phyloP scores from a whole-genome alignment of 2,113 vertebrate species.

The Pithys albifrons region DNA sequence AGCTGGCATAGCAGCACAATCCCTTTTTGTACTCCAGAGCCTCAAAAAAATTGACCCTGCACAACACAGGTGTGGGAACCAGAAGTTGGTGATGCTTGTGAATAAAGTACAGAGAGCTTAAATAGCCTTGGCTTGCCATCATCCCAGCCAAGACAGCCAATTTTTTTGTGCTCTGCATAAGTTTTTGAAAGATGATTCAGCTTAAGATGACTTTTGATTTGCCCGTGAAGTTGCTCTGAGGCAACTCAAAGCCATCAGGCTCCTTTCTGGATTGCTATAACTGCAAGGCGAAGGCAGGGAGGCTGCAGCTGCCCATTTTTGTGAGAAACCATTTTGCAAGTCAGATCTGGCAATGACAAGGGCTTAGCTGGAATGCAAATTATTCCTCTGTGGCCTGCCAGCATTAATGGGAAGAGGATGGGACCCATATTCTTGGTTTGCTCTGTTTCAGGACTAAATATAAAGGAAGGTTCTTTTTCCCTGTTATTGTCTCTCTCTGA shows the following conservation, averaged over 20 bases:
- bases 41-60: not conserved
- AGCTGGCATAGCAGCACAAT: not conserved
- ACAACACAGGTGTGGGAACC: not conserved
- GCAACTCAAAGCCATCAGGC: not conserved
- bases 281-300: not conserved
- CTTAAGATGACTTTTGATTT: not conserved
- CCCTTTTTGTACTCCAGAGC: not conserved
- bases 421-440: not conserved
- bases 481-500: not conserved
- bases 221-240: not conserved
- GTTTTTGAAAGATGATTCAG: not conserved
- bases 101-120: not conserved
- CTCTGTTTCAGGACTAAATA: not conserved
- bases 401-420: not conserved
- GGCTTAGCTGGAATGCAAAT: slow-evolving; percentile 4
- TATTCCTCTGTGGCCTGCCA: not conserved
- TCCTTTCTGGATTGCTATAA: not conserved
- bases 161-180: not conserved
- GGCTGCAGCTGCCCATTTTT: not conserved
- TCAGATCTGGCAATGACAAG: not conserved
- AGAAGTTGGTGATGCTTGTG: not conserved
- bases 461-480: not conserved
- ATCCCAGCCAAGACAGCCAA: not conserved
- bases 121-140: not conserved
- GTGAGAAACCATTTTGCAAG: not conserved